These are phyloP conservation scores for Vireo altiloquus DNA, from an alignment of 2,113 vertebrate species.

Conservation along the genomic window DNA sequence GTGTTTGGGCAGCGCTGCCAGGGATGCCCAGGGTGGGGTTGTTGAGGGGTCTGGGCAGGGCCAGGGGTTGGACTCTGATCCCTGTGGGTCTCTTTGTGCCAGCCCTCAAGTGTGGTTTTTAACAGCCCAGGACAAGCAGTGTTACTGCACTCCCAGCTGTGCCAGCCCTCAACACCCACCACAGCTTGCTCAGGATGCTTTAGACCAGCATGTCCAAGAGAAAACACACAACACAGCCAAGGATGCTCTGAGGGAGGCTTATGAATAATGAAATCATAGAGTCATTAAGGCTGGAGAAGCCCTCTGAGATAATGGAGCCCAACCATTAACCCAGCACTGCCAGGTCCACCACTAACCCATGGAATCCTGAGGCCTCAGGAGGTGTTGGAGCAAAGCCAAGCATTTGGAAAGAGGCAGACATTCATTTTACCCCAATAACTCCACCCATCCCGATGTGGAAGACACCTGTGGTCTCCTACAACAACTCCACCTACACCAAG, in stretches of 20 bases:
- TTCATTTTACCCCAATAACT: rapidly evolving
- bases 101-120: background rate
- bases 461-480: background rate
- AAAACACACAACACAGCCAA: background rate
- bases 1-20: rapidly evolving
- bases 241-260: background rate
- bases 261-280: background rate
- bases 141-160: background rate
- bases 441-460: background rate
- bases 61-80: rapidly evolving
- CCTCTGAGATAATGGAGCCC: background rate
- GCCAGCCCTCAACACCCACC: background rate
- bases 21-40: background rate
- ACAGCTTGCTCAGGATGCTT: background rate
- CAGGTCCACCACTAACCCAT: background rate
- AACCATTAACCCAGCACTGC: background rate
- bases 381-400: rapidly evolving
- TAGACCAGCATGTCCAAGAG: background rate
- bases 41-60: background rate
- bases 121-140: background rate
- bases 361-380: background rate
- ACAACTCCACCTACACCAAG: background rate
- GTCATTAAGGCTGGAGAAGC: background rate
- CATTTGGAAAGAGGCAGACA: background rate
- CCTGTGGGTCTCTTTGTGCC: background rate